Base-by-base conservation (phyloP, 1,140 invertebrate species). In the Heliconius hermathena region DNA sequence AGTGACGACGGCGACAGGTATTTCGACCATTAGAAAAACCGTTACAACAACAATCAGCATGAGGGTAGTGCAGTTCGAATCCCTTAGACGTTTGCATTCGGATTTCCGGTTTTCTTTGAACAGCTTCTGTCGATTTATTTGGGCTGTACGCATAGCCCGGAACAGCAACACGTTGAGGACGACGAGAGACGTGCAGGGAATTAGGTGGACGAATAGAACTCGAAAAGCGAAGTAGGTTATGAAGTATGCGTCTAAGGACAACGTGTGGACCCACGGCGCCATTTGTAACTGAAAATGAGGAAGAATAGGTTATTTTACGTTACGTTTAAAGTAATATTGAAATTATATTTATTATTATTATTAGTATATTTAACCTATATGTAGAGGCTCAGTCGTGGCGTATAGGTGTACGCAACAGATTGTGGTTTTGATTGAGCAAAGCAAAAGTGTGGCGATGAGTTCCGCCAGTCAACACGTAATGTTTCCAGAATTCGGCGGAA, bases 21-120 rank as follows among this genome's bases (percentile, higher is more conserved):
- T 97, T 91, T 99, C 98, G 0, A 98, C 98, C 78, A 97, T 94
- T 0, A 99, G 95, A 90, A 99, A 99, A 0, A 99, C 97, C 0
- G 97, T 97, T 0, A 99, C 98, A 1, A 99, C 98, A 5, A 98
- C 98, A n/a, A 99, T 99, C 4, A 99, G 94, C 98, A 99, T 99
- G 8, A 99, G 91, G 0, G 98, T 99, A 2, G 98, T 99, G 88
- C 98, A 99, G 88, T 99, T 99, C 8, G 97, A 97, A 88, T 98
- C 98, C 49, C 97, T 95, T 73, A 97, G 94, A 86, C 97, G 97
- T 90, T 97, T 97, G 91, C 97, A 98, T 93, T 98, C 98, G 81
- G 96, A 97, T 88, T 97, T 98, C 78, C 97, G 95, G 90, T 98
- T 98, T 88, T 98, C 98, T 77, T 97, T 97, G 87, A 98, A 97